Conservation (phyloP, 1,140 invertebrate genomes). For the Lordiphosa mommai region DNA sequence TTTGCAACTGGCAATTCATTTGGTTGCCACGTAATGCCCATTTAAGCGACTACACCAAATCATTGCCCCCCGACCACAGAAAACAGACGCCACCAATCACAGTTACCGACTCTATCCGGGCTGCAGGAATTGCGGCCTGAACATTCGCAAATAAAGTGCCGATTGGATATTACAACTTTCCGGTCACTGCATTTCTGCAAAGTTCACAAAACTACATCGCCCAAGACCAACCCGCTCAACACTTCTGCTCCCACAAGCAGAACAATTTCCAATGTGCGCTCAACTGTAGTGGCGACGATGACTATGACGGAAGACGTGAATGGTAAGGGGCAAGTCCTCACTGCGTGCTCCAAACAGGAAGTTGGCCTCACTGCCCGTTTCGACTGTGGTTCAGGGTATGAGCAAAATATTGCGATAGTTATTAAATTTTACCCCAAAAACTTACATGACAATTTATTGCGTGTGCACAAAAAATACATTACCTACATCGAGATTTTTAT, state of each 20-base stretch:
- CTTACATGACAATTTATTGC: too few relatives aligned
- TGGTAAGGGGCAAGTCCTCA: not conserved
- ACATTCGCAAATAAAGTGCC: conserved; percentile 66
- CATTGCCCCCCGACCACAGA: not conserved
- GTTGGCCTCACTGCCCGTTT: conserved; percentile 36
- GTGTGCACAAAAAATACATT: too few relatives aligned
- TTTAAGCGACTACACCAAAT: conserved; percentile 45
- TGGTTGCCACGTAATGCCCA: conserved; percentile 62
- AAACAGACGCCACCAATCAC: conserved; percentile 9
- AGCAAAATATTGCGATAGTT: too few relatives aligned
- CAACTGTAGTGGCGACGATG: conserved; percentile 68
- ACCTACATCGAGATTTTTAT: too few relatives aligned
- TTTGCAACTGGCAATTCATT: conserved; percentile 56
- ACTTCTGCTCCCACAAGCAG: conserved; percentile 69
- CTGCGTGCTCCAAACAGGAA: conserved; percentile 29
- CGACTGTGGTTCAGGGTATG: not conserved
- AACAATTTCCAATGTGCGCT: conserved; percentile 74
- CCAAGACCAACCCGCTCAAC: conserved; percentile 18
- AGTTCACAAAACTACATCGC: conserved; percentile 69
- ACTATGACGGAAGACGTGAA: not conserved
- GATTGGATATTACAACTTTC: conserved; percentile 77
- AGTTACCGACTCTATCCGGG: not conserved
- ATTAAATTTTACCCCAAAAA: too few relatives aligned
- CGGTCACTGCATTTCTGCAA: conserved; percentile 75
- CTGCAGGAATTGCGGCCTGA: not conserved